phyloP scores from a whole-genome alignment of 2,888 invertebrate species.

The Phania funesta region DNA sequence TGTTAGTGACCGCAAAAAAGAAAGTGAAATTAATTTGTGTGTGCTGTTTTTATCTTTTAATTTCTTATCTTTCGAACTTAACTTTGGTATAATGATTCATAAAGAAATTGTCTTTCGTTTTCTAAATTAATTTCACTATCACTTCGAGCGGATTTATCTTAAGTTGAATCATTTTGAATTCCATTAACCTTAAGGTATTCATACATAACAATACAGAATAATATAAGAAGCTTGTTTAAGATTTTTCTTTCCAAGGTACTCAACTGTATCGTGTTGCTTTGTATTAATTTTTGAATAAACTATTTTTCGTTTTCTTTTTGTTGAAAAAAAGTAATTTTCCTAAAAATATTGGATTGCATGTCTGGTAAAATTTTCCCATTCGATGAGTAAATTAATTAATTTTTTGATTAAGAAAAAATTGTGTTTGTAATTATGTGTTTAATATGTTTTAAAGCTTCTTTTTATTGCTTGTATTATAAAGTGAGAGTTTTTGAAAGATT shows the following conservation, averaged over 20 bases:
- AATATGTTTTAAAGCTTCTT: too few species aligned
- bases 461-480: conserved; percentile 33
- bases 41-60: background rate
- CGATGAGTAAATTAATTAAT: conserved; percentile 13
- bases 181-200: conserved; percentile 54
- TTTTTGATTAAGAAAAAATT: background rate
- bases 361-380: conserved; percentile 53
- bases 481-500: conserved; percentile 54
- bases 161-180: conserved; percentile 39
- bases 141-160: conserved; percentile 39
- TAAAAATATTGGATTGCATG: conserved; percentile 55
- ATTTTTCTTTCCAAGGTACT: conserved; percentile 39
- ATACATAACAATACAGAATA: background rate
- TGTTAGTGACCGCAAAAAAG: background rate
- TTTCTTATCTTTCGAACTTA: conserved; percentile 14
- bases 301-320: conserved; percentile 17
- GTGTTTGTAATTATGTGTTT: conserved; percentile 28
- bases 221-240: conserved; percentile 2
- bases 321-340: conserved; percentile 20
- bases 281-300: conserved; percentile 46
- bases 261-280: conserved; percentile 46
- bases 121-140: conserved; percentile 64
- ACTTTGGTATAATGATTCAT: conserved; percentile 31
- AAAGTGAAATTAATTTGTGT: conserved; percentile 59
- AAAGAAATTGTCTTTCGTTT: conserved; percentile 54